Evolutionary conservation across 35 echinoderm and acorn worm genomes (phyloP), one percentile per base, ranked within the genome.

Genomic region (Eucidaris tribuloides): DNA sequence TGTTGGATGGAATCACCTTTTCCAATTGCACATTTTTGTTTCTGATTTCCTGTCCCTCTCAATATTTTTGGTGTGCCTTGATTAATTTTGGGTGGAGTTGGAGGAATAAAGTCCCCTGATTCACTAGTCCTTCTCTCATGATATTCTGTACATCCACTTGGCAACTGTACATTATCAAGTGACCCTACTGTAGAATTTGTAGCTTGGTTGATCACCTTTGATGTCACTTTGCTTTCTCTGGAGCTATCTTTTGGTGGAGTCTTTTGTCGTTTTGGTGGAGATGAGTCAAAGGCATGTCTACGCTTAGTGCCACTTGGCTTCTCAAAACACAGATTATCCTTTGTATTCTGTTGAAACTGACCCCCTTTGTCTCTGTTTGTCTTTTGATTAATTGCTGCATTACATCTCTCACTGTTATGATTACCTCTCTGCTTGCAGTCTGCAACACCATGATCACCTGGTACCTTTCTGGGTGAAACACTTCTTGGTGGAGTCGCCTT

Each of bases 61-160:
- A 84, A 70, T 11, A 84, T 33, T 36, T 52, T 91, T 42, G 88
- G 88, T 11, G 88, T 91, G 20, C 36, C 71, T 37, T 72, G 28
- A 64, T 79, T 85, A 1, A 48, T 48, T 45, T 84, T 86, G 1
- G 89, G 90, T 22, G 90, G 90, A 25, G 90, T 92, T 0, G 90
- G 90, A 3, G 90, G 84, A 4, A 92, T 85, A 45, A 82, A 72
- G 79, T 92, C 90, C 34, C 68, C 83, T 44, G 68, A 35, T 71
- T 76, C 90, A 78, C 90, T 92, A 25, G 65, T 71, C 27, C 66
- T 92, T 23, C 78, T 87, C 15, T 81, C 65, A 58, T 64, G 27
- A 17, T 70, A 61, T 15, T 31, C 25, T 44, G 23, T 30, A 20
- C 3, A 31, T 19, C 32, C 30, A 56, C 15, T 62, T 28, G 31